A percentile compares a stretch with the other conserved stretches of the same genome.
Conservation (phyloP, 2,113 vertebrate genomes). For the Silurus asotus region DNA sequence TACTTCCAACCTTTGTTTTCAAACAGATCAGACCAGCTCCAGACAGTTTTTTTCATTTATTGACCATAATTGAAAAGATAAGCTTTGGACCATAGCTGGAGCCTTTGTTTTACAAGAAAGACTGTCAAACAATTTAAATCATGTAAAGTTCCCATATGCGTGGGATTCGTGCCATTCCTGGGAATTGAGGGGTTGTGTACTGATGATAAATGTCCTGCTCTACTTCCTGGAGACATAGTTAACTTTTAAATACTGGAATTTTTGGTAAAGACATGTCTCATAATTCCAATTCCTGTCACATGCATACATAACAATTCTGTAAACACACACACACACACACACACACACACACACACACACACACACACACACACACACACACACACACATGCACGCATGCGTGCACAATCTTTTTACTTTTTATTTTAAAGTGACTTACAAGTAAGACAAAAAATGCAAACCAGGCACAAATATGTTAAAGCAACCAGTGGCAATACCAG, state of each 20-base stretch:
- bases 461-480: background rate
- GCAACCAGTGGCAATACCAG: background rate
- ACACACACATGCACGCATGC: conserved; percentile 2
- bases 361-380: conserved; percentile 23
- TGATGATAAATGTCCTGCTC: conserved; percentile 11
- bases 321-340: conserved; percentile 16
- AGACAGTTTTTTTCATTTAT: conserved; percentile 17
- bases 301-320: background rate
- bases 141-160: conserved; percentile 11
- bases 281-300: conserved; percentile 24
- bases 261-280: background rate
- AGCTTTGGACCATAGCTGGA: background rate
- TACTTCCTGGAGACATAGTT: background rate
- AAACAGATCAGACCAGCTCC: background rate
- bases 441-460: background rate
- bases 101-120: background rate
- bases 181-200: conserved; percentile 12
- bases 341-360: conserved; percentile 5
- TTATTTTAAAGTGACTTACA: background rate
- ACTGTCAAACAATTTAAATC: background rate
- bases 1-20: background rate
- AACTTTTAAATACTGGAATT: background rate
- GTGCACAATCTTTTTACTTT: background rate
- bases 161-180: background rate
- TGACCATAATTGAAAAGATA: conserved; percentile 11